These are phyloP conservation scores for Tragopan temminckii DNA, from an alignment of 2,797 vertebrate species.

Conservation along the genomic window DNA sequence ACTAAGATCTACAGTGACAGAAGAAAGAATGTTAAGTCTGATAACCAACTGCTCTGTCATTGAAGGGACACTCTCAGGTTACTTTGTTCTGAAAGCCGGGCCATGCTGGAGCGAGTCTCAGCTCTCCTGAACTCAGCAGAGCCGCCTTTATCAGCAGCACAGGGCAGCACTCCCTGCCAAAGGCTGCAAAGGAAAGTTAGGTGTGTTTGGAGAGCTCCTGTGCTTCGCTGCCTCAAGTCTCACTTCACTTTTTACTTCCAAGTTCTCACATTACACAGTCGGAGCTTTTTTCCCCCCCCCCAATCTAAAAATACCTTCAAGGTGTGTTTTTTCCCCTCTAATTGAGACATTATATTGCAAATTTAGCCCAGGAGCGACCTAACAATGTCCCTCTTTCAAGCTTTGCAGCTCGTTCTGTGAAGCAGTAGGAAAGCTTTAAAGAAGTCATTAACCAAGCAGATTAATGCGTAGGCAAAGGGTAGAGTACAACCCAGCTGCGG, in stretches of 20 bases:
- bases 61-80: constrained; percentile 68
- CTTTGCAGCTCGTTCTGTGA: constrained; percentile 42
- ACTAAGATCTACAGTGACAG: constrained; percentile 75
- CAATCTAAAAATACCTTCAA: not conserved
- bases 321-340: not conserved
- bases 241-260: not conserved
- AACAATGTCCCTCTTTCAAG: constrained; percentile 57
- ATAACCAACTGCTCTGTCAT: constrained; percentile 30
- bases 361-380: constrained; percentile 23
- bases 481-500: not conserved
- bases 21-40: constrained; percentile 54
- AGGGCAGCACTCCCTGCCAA: not conserved
- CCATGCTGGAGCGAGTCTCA: not conserved
- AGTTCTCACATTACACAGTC: rapidly evolving
- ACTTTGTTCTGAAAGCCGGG: not conserved
- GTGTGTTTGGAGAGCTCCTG: not conserved
- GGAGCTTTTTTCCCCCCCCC: not conserved
- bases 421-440: constrained; percentile 51
- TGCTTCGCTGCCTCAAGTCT: not conserved
- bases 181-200: not conserved
- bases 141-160: not conserved
- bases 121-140: not conserved
- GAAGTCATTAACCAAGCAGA: not conserved
- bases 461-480: constrained; percentile 3
- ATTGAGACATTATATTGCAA: not conserved